Evolutionary conservation across 1,140 invertebrate species (phyloP), one percentile per base, ranked within the genome.

Genomic region (Drosophila bifasciata): DNA sequence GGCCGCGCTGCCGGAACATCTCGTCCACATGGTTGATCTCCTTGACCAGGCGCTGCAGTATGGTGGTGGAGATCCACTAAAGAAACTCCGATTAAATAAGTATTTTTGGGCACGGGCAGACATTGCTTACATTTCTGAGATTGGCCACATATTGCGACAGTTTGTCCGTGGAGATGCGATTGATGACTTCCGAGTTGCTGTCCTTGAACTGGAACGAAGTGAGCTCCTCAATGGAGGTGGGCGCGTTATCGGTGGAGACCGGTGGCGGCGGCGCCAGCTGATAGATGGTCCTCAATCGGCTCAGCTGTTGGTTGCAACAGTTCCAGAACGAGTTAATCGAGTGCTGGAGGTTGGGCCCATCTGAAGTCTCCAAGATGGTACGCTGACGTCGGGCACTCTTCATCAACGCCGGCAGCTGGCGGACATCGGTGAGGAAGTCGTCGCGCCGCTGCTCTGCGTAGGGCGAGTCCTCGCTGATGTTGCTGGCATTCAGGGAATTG

Each of bases 61-160:
- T 95, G 4, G 96, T 97, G 75, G 94, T 93, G 39, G 95, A 95
- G 41, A 97, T 93, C 96, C 96, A 97, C 95, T 96, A 80, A 0
- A 19, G 7, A 48, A 67, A 36, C 11, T 5, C 17, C 5, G 6
- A 6, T n/a, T 7, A 5, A 23, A 1, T 7, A 28, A 8, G 1
- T 8, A 28, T 0, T 3, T 28, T 9, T 9, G 2, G 28, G 28
- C 28, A 28, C 8, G 8, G 3, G 28, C 2, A 28, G 9, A 25
- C 0, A 9, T 7, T 6, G 21, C 76, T 60, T 78, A 91, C 89
- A 76, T 79, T 91, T 72, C 91, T 58, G 5, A 91, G 55, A 63
- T 91, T 91, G 25, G 74, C 79, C 32, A 92, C 53, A 58, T 90
- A 90, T 56, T 91, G 86, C 19, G 91, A 91, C 23, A 92, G 50